Conservation (phyloP, 2,888 invertebrate genomes). For the Drosophila planitibia region DNA sequence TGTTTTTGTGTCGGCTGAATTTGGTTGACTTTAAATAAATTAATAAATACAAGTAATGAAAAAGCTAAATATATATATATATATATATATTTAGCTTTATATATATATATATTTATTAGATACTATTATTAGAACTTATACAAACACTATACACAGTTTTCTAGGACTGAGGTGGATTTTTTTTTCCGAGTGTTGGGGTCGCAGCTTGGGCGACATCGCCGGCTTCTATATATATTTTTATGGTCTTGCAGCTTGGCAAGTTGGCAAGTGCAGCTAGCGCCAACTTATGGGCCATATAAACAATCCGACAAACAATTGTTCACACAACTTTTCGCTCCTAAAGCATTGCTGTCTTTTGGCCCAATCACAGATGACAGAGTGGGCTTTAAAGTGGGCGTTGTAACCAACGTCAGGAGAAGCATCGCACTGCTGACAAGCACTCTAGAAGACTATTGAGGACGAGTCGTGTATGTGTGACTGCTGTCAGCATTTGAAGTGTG, state of each 20-base stretch:
- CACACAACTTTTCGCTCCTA: constrained; percentile 62
- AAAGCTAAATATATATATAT: too few species aligned
- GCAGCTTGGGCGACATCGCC: constrained; percentile 27
- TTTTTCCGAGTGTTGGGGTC: constrained; percentile 1
- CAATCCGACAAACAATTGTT: constrained; percentile 37
- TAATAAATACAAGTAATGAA: too few species aligned
- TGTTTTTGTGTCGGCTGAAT: too few species aligned
- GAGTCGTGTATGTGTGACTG: constrained; percentile 46
- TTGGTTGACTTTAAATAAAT: too few species aligned
- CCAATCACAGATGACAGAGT: constrained; percentile 69
- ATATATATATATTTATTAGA: too few species aligned
- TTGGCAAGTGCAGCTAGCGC: constrained; percentile 58
- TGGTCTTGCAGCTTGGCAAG: constrained; percentile 63
- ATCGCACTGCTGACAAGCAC: constrained; percentile 51
- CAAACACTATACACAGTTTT: background rate
- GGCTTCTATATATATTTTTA: constrained; percentile 66
- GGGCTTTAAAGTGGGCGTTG: constrained; percentile 69
- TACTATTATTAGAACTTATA: too few species aligned
- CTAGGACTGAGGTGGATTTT: background rate
- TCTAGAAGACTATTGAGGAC: constrained; percentile 72
- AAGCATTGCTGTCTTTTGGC: constrained; percentile 60
- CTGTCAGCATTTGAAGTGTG: constrained; percentile 68
- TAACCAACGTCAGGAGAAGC: background rate
- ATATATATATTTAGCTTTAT: too few species aligned
- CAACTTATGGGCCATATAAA: constrained; percentile 76